Percentiles rank a stretch among this genome's conserved stretches.
Conservation (phyloP, 2,797 vertebrate species). For the Gallirallus australis region DNA sequence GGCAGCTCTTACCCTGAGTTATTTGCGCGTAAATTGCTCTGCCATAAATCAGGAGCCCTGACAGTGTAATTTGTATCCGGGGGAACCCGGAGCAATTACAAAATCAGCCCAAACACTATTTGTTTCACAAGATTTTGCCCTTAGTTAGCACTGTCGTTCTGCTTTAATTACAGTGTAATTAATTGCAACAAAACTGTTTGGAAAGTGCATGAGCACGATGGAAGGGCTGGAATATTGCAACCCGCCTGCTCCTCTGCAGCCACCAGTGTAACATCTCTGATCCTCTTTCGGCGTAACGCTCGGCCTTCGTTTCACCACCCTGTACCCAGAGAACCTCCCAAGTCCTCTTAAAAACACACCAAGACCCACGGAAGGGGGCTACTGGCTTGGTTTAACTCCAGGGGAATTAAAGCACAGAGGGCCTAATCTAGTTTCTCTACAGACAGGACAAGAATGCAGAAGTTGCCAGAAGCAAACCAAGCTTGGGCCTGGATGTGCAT, state of each 20-base stretch:
- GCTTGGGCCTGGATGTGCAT: background rate
- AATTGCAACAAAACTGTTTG: conserved; percentile 70
- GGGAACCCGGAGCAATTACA: conserved; percentile 46
- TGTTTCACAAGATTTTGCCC: conserved; percentile 52
- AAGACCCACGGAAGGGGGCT: background rate
- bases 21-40: background rate
- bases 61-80: conserved; percentile 23
- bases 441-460: background rate
- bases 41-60: conserved; percentile 14
- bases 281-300: background rate
- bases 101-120: conserved; percentile 36
- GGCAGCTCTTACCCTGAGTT: background rate
- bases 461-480: background rate
- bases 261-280: background rate
- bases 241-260: background rate
- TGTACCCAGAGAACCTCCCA: background rate
- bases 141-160: conserved; percentile 48
- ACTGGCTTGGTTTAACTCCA: background rate
- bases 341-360: background rate
- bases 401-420: background rate
- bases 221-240: conserved; percentile 26
- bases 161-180: conserved; percentile 64
- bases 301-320: background rate
- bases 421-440: background rate
- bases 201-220: conserved; percentile 14